phyloP scores from a whole-genome alignment of 2,888 invertebrate species.

The Yponomeuta cagnagella region DNA sequence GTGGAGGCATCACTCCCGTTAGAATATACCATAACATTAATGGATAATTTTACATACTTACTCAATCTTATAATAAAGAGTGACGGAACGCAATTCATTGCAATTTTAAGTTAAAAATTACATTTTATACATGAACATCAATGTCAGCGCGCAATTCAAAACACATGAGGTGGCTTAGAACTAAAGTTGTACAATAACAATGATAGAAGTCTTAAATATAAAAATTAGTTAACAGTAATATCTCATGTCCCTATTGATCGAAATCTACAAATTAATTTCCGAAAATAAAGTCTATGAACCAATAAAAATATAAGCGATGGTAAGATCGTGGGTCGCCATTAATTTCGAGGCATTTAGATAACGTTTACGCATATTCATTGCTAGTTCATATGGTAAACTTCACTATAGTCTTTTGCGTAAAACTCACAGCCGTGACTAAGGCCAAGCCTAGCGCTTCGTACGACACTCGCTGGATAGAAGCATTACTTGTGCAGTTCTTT shows the following conservation, averaged over 20 bases:
- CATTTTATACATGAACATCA: slow-evolving; percentile 34
- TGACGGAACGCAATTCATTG: slow-evolving; percentile 43
- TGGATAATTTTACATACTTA: slow-evolving; percentile 44
- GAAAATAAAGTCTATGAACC: neutral
- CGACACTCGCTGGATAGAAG: slow-evolving; percentile 30
- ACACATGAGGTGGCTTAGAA: slow-evolving; percentile 67
- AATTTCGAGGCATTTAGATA: slow-evolving; percentile 8
- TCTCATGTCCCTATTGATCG: neutral
- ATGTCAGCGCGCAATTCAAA: slow-evolving; percentile 54
- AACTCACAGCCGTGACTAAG: slow-evolving; percentile 25
- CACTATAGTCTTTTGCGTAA: slow-evolving; percentile 32
- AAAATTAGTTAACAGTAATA: slow-evolving; percentile 49
- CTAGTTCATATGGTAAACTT: slow-evolving; percentile 12
- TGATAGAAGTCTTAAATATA: slow-evolving; percentile 44
- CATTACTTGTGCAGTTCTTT: slow-evolving; percentile 58
- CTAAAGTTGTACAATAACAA: slow-evolving; percentile 41
- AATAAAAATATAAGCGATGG: neutral
- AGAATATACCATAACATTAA: slow-evolving; percentile 55
- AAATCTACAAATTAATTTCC: neutral
- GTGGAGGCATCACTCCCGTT: slow-evolving; percentile 67
- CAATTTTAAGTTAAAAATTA: slow-evolving; percentile 15
- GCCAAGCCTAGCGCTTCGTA: slow-evolving; percentile 34
- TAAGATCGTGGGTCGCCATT: neutral
- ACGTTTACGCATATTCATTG: slow-evolving; percentile 3
- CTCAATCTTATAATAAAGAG: slow-evolving; percentile 37